Percentiles rank a stretch among this genome's conserved stretches.
Conservation (phyloP, 2,888 invertebrate species). For the Leucoma salicis region DNA sequence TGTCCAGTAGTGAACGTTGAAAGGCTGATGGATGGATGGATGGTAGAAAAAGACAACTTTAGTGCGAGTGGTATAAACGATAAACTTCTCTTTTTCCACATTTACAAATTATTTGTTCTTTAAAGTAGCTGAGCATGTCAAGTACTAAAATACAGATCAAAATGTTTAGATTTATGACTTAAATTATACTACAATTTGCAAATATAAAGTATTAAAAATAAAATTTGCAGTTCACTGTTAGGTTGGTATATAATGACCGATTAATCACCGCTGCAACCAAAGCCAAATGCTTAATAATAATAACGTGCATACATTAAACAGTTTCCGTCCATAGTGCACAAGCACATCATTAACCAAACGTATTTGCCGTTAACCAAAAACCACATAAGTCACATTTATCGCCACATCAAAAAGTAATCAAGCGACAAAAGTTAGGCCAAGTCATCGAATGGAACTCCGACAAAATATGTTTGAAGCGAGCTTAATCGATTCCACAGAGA, state of each 20-base stretch:
- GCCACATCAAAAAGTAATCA: conserved; percentile 80
- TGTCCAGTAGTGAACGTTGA: too few species aligned
- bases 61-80: too few species aligned
- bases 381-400: conserved; percentile 81
- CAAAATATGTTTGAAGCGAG: conserved; percentile 59
- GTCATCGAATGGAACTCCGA: conserved; percentile 56
- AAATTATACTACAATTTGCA: too few species aligned
- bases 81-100: too few species aligned
- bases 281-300: conserved; percentile 17
- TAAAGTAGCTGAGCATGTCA: too few species aligned
- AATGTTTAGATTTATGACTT: too few species aligned
- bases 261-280: neutral
- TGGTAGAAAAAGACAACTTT: too few species aligned
- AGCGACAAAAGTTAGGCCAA: conserved; percentile 70
- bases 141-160: too few species aligned
- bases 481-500: conserved; percentile 65
- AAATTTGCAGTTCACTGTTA: too few species aligned
- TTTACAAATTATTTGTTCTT: too few species aligned
- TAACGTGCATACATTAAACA: conserved; percentile 68
- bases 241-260: neutral
- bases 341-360: conserved; percentile 70
- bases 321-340: conserved; percentile 64
- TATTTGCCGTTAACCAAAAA: conserved; percentile 60
- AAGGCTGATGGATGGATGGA: too few species aligned
- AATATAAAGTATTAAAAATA: too few species aligned